A percentile compares a stretch with the other conserved stretches of the same genome.
phyloP scores from a whole-genome alignment of 2,113 vertebrate genomes.

The Vulpes lagopus region DNA sequence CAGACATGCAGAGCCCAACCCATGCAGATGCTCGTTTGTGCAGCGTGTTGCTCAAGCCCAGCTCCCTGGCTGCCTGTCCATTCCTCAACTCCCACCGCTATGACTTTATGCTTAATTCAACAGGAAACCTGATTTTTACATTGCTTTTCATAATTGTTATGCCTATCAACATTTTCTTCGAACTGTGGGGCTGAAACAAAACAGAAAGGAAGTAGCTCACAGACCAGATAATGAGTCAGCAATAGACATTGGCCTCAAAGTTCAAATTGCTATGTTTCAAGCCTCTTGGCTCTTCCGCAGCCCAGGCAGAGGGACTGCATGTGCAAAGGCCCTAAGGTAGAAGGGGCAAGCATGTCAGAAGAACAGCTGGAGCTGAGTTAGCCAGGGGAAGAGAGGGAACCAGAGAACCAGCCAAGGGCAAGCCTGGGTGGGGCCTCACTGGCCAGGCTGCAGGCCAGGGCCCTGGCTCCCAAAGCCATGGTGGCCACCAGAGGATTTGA shows the following conservation, averaged over 20 bases:
- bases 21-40: too few species aligned
- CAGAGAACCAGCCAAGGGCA: neutral
- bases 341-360: fast-evolving
- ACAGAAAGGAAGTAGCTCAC: neutral
- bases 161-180: neutral
- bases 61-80: neutral
- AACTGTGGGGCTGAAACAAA: neutral
- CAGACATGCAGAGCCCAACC: neutral
- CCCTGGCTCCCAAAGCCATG: too few species aligned
- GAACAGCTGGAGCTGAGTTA: neutral
- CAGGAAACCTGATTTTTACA: neutral
- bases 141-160: neutral
- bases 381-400: fast-evolving
- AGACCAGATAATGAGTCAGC: neutral
- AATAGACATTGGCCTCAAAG: neutral
- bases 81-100: neutral
- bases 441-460: neutral
- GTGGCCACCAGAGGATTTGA: neutral
- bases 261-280: neutral
- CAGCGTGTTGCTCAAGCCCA: neutral
- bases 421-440: neutral
- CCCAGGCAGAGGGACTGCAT: neutral
- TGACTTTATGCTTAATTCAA: neutral
- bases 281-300: neutral
- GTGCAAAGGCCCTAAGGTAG: neutral